A percentile compares a stretch with the other conserved stretches of the same genome.
Conservation (phyloP, 2,797 vertebrate species). For the Hoplostethus mediterraneus region DNA sequence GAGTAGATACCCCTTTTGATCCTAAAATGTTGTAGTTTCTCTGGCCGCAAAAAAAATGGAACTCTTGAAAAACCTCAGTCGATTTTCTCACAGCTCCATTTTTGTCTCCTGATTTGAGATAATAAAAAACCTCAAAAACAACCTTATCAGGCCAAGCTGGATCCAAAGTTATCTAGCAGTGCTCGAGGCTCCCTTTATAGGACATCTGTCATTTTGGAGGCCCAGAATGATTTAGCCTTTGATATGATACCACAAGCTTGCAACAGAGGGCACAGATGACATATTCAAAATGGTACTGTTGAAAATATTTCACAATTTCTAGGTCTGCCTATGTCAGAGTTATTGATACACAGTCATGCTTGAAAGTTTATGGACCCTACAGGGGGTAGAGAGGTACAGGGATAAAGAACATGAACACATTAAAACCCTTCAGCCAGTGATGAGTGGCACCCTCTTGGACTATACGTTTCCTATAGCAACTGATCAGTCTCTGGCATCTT, state of each 20-base stretch:
- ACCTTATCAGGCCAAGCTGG: not conserved
- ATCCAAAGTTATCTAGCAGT: not conserved
- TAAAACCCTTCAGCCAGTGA: too few species aligned
- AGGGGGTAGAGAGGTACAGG: too few species aligned
- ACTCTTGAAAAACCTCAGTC: slow-evolving; percentile 9
- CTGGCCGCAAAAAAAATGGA: slow-evolving; percentile 27
- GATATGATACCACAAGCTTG: not conserved
- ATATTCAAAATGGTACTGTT: too few species aligned
- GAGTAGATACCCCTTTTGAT: too few species aligned
- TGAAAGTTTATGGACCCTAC: too few species aligned
- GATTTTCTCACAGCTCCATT: not conserved
- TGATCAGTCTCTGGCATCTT: too few species aligned
- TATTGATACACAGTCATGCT: too few species aligned
- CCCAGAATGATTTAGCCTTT: not conserved
- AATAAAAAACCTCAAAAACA: not conserved
- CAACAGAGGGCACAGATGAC: not conserved
- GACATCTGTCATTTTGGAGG: not conserved
- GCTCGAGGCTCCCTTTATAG: slow-evolving; percentile 5
- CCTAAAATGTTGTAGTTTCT: not conserved
- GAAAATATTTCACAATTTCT: too few species aligned
- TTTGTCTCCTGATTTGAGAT: slow-evolving; percentile 1
- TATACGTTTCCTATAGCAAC: too few species aligned
- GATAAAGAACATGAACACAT: too few species aligned
- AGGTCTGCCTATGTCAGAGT: too few species aligned
- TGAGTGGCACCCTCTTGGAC: too few species aligned